A percentile compares a stretch with the other conserved stretches of the same genome.
Conservation (phyloP, 1,140 invertebrate genomes). For the Leptinotarsa undecemlineata region DNA sequence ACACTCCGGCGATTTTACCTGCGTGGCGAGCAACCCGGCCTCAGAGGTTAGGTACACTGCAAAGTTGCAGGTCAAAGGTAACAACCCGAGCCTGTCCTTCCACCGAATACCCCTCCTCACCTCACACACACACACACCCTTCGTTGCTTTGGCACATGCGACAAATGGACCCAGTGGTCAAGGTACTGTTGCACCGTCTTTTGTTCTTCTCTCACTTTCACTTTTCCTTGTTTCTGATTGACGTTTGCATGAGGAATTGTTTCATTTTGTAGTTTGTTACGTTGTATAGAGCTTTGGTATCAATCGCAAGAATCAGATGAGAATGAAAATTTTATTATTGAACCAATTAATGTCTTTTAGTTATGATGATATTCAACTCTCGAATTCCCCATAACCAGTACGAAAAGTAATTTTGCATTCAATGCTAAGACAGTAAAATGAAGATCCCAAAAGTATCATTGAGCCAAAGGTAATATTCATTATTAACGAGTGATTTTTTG, state of each 20-base stretch:
- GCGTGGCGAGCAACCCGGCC: slow-evolving; percentile 77
- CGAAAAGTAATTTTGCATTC: no score
- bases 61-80: slow-evolving; percentile 83
- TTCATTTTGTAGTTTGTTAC: background rate
- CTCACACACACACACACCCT: slow-evolving; percentile 51
- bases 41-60: slow-evolving; percentile 79
- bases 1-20: slow-evolving; percentile 81
- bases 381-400: no score
- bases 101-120: slow-evolving; percentile 19
- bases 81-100: slow-evolving; percentile 22
- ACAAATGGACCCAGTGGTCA: slow-evolving; percentile 51
- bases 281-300: background rate
- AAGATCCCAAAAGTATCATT: no score
- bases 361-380: no score
- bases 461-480: no score
- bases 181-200: slow-evolving; percentile 56
- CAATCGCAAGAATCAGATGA: background rate
- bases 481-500: no score
- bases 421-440: no score
- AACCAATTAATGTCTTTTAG: no score
- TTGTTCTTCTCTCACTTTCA: slow-evolving; percentile 45
- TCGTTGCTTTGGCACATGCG: slow-evolving; percentile 62
- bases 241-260: slow-evolving; percentile 22
- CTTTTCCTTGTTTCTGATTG: slow-evolving; percentile 35
- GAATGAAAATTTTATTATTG: no score